Evolutionary conservation across 2,113 vertebrate species (phyloP).

Genomic region (Lepisosteus osseus): DNA sequence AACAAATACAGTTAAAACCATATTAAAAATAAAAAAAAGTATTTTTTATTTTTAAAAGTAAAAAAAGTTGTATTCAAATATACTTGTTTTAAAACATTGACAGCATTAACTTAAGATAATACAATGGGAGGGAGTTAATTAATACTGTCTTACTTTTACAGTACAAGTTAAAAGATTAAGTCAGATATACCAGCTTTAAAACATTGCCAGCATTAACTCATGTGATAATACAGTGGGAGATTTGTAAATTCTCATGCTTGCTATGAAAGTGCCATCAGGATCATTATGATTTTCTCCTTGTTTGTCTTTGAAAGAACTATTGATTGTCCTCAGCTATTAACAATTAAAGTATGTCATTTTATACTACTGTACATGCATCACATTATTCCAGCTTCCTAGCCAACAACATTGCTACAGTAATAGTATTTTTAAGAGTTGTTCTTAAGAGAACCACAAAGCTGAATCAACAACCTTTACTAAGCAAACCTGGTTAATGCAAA

Average conservation of each 20-base stretch:
- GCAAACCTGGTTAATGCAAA: slow-evolving; percentile 30
- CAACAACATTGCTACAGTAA: slow-evolving; percentile 45
- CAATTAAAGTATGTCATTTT: slow-evolving; percentile 5
- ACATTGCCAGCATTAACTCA: too few species aligned
- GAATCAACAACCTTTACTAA: slow-evolving; percentile 31
- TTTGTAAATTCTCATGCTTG: background rate
- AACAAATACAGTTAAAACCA: too few species aligned
- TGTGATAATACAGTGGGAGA: too few species aligned
- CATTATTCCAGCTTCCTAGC: slow-evolving; percentile 49
- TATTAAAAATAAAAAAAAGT: too few species aligned
- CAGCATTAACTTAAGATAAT: too few species aligned
- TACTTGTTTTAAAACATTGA: too few species aligned
- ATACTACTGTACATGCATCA: slow-evolving; percentile 30
- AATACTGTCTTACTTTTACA: too few species aligned
- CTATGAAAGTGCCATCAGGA: background rate
- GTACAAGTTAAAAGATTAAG: too few species aligned
- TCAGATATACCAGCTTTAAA: too few species aligned
- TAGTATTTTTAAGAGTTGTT: slow-evolving; percentile 35
- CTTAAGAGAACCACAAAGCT: slow-evolving; percentile 38
- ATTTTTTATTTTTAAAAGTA: too few species aligned
- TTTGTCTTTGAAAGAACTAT: slow-evolving; percentile 5
- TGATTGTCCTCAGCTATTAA: slow-evolving; percentile 6
- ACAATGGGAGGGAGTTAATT: too few species aligned
- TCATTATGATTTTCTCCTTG: background rate
- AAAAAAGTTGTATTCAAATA: too few species aligned